Evolutionary conservation across 2,113 vertebrate species (phyloP).

Genomic region (Pica pica): DNA sequence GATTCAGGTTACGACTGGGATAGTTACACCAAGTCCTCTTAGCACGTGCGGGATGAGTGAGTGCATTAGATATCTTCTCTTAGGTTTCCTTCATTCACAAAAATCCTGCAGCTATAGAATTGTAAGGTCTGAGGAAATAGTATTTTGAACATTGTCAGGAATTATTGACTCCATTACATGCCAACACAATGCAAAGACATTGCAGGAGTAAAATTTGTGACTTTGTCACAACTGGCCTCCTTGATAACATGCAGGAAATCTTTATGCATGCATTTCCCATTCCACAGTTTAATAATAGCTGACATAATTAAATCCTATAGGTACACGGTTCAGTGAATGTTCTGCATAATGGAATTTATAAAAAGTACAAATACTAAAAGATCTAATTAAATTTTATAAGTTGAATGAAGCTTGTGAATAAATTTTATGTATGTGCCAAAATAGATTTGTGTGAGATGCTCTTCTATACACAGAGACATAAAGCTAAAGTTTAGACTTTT

Average conservation of each 20-base stretch:
- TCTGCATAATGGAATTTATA: not conserved
- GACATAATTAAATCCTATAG: not conserved
- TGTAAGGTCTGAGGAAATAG: not conserved
- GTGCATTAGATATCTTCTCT: not conserved
- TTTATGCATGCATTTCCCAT: not conserved
- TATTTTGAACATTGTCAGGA: not conserved
- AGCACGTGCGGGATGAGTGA: not conserved
- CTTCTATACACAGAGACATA: not conserved
- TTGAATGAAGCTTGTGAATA: not conserved
- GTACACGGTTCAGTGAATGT: not conserved
- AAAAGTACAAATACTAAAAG: not conserved
- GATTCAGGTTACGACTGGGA: not conserved
- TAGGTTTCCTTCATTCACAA: not conserved
- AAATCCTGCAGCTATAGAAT: not conserved
- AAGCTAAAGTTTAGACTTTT: not conserved
- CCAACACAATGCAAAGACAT: not conserved
- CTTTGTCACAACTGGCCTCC: not conserved
- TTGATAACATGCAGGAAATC: not conserved
- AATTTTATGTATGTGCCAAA: not conserved
- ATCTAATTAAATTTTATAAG: not conserved
- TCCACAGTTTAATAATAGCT: not conserved
- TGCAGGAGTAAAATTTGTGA: not conserved
- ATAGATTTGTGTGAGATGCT: not conserved
- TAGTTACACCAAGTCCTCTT: not conserved
- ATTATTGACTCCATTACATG: not conserved